These are phyloP conservation scores for Drosophila meridionalis DNA, from an alignment of 2,888 invertebrate species.

Conservation along the genomic window DNA sequence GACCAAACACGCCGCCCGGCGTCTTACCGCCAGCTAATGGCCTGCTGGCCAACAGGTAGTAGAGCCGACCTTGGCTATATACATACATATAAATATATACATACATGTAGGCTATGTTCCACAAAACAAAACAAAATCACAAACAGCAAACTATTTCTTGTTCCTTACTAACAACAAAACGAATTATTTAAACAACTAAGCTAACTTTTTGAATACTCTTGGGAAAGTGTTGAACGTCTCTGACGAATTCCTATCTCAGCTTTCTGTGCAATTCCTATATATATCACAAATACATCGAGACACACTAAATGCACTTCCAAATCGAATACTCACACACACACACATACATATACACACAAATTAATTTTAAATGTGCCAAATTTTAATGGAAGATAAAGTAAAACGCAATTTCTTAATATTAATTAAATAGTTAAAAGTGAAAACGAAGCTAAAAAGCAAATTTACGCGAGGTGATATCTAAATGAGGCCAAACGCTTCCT, in stretches of 20 bases:
- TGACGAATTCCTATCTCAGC: constrained; percentile 80
- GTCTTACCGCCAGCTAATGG: constrained; percentile 83
- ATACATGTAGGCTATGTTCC: constrained; percentile 42
- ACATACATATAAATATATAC: neutral
- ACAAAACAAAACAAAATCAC: constrained; percentile 9
- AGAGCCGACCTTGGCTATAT: constrained; percentile 11
- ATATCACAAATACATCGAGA: constrained; percentile 52
- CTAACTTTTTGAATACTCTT: constrained; percentile 61
- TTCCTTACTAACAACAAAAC: constrained; percentile 69
- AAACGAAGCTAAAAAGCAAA: constrained; percentile 75
- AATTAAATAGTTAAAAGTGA: constrained; percentile 49
- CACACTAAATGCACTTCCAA: constrained; percentile 70
- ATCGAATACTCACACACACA: constrained; percentile 68
- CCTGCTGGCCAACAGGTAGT: constrained; percentile 84
- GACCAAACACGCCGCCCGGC: constrained; percentile 68
- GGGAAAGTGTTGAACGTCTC: constrained; percentile 51
- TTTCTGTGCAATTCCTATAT: constrained; percentile 82
- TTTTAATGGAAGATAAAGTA: constrained; percentile 45
- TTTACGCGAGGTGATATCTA: constrained; percentile 75
- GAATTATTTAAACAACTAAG: constrained; percentile 35
- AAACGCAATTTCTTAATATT: constrained; percentile 45
- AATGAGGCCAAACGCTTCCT: constrained; percentile 80
- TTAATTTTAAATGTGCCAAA: constrained; percentile 81
- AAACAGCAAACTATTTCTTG: constrained; percentile 71
- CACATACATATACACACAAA: constrained; percentile 46